Conservation (phyloP, 2,888 invertebrate genomes). For the Stenolophus ochropezus region DNA sequence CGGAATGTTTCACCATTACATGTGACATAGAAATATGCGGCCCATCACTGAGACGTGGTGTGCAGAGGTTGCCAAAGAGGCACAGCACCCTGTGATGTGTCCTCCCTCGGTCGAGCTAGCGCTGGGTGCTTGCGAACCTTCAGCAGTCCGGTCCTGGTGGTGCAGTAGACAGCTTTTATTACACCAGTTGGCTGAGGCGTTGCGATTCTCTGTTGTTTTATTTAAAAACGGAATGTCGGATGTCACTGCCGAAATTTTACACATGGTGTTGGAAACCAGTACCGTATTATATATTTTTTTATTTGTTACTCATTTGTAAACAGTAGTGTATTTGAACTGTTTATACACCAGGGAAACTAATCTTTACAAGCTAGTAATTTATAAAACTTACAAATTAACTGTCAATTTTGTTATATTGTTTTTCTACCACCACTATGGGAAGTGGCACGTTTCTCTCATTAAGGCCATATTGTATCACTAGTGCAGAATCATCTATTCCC, state of each 20-base stretch:
- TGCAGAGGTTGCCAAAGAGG: background rate
- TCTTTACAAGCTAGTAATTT: too few relatives aligned
- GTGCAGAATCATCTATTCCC: too few relatives aligned
- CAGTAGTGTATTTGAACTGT: too few relatives aligned
- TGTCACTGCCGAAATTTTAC: constrained; percentile 31
- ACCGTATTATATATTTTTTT: too few relatives aligned
- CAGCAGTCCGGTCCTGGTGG: background rate
- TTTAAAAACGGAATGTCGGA: constrained; percentile 29
- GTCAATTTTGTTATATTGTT: too few relatives aligned
- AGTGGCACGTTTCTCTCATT: too few relatives aligned
- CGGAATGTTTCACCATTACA: constrained; percentile 21
- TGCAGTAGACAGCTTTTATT: constrained; percentile 37
- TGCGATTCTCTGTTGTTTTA: constrained; percentile 26
- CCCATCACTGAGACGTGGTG: constrained; percentile 8
- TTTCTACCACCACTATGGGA: too few relatives aligned
- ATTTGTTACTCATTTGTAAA: too few relatives aligned
- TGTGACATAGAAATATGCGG: constrained; percentile 52
- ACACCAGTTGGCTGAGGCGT: constrained; percentile 15
- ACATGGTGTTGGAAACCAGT: constrained; percentile 8
- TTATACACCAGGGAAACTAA: too few relatives aligned
- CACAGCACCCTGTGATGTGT: background rate
- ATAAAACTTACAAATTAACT: too few relatives aligned
- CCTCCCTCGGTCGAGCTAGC: background rate
- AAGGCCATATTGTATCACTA: too few relatives aligned
- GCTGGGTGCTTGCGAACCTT: background rate